Percentiles rank a stretch among this genome's conserved stretches.
Evolutionary conservation across 2,113 vertebrate genomes (phyloP).

Genomic region (Pluvianellus socialis): DNA sequence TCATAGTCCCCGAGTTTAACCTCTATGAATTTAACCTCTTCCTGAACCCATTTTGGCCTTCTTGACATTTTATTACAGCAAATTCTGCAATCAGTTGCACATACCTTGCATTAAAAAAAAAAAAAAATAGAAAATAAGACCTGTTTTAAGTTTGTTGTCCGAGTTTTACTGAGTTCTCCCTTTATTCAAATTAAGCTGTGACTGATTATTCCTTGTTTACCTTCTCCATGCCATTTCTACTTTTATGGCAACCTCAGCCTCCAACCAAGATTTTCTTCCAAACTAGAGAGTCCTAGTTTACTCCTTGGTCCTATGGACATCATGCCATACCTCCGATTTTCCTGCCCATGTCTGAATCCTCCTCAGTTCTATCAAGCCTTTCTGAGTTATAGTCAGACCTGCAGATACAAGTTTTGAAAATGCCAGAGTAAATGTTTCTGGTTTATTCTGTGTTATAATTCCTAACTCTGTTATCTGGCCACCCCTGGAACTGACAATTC

Average conservation of each 20-base stretch:
- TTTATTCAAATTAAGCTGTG: neutral
- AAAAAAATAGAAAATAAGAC: fast-evolving
- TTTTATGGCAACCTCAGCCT: neutral
- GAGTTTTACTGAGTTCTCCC: neutral
- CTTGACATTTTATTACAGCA: neutral
- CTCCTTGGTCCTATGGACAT: neutral
- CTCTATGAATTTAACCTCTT: constrained; percentile 45
- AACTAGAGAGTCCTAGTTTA: neutral
- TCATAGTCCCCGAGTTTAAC: neutral
- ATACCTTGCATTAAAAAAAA: neutral
- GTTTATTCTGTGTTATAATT: neutral
- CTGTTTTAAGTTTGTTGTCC: neutral
- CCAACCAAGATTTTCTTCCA: neutral
- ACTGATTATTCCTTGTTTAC: neutral
- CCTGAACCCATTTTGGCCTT: neutral
- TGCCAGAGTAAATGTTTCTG: neutral
- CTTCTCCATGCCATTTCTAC: neutral
- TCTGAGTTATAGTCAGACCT: neutral
- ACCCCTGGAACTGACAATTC: neutral
- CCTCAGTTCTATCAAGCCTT: neutral
- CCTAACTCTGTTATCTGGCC: neutral
- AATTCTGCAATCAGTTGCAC: neutral
- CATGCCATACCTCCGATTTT: neutral
- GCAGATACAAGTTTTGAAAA: neutral
- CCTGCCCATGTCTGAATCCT: neutral